Evolutionary conservation across 2,888 invertebrate genomes (phyloP), one percentile per base, ranked within the genome.

Genomic region (Sussaba pulchella): DNA sequence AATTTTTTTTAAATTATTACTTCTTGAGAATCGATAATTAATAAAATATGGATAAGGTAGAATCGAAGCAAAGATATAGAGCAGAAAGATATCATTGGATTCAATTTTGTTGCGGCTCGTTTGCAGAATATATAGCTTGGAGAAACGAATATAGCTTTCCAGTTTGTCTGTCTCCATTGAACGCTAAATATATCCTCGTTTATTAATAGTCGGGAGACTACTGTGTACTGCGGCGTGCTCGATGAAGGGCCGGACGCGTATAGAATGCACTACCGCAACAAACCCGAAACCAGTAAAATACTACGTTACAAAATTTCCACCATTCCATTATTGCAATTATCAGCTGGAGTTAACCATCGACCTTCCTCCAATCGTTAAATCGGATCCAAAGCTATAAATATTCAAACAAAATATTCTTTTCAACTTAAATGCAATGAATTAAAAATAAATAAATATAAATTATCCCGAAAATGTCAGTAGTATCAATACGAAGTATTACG

Each of bases 131-230:
- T 21, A 45, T 21, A 54, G 52, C 17, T 41, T 64, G 26, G 52
- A 31, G 36, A 73, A 45, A 66, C 45, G 31, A 17, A 73, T 67
- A 81, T 36, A 54, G 57, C n/a, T 21, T 31, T 39, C 70, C 54
- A 77, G 78, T 85, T 78, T 84, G 87, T 87, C 87, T 88, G 76
- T 89, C 87, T 89, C 88, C 89, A 91, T 90, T 90, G 86, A 89
- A 88, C 85, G 87, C 89, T 91, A 90, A 90, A 91, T 90, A 90
- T 91, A 91, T 86, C 86, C 85, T 81, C 82, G 83, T 88, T 87
- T 91, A 91, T 91, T 91, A 91, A 91, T 91, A 91, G 91, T 36
- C 12, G 21, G 39, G 61, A 83, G 81, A 72, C 57, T 64, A 39
- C 26, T 54, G 84, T 83, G 45, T 74, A 81, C 78, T 36, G 47